Conservation (phyloP, 2,888 invertebrate genomes). For the Pyrrhia umbra region DNA sequence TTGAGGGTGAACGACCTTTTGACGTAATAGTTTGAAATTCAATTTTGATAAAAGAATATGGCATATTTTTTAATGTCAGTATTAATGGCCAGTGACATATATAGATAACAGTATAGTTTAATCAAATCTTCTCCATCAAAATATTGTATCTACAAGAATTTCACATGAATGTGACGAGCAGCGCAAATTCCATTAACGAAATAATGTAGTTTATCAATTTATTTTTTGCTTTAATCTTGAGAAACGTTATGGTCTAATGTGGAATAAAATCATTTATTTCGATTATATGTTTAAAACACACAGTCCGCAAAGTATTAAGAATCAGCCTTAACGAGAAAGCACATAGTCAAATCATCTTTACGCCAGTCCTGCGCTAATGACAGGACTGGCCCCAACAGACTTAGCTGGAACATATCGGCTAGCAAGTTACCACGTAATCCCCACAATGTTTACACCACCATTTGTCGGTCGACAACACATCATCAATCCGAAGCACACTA, state of each 20-base stretch:
- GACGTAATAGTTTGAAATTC: conserved; percentile 7
- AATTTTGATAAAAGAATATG: background rate
- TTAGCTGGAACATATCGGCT: conserved; percentile 49
- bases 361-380: conserved; percentile 13
- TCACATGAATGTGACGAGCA: no score
- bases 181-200: no score
- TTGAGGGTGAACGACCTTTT: conserved; percentile 31
- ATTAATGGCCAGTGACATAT: no score
- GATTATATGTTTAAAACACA: no score
- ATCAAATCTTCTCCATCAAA: no score
- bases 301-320: background rate
- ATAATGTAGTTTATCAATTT: no score
- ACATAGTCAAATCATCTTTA: background rate
- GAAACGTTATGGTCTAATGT: no score
- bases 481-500: conserved; percentile 28
- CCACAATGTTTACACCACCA: conserved; percentile 36
- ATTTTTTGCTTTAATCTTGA: no score
- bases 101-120: no score
- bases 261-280: no score
- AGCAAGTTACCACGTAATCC: conserved; percentile 45
- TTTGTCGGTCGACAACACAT: conserved; percentile 24
- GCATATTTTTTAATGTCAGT: no score
- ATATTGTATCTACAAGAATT: no score
- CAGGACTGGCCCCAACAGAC: conserved; percentile 35
- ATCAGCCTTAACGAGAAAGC: background rate